phyloP scores from a whole-genome alignment of 2,113 vertebrate genomes.

The Leucosticte australis region DNA sequence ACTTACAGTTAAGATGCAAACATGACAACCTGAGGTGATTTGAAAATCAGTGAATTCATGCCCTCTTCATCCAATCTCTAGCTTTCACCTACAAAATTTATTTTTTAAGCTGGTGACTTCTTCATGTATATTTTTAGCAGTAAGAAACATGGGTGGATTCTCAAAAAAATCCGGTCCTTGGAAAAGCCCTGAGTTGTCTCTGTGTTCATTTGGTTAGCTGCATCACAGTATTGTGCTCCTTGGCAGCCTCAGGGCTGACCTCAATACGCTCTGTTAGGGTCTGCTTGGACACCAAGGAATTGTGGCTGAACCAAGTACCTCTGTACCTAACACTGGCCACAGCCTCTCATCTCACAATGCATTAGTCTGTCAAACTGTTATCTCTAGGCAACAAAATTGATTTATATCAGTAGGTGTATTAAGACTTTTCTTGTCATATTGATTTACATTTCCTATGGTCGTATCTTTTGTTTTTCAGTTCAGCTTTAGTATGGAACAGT shows the following conservation, averaged over 20 bases:
- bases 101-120: neutral
- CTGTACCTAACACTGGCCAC: neutral
- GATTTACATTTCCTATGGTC: neutral
- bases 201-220: neutral
- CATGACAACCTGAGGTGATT: neutral
- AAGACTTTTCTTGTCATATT: neutral
- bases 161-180: neutral
- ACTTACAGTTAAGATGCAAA: neutral
- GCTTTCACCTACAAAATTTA: neutral
- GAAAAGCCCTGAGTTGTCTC: neutral
- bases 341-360: neutral
- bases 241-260: neutral
- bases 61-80: neutral
- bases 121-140: neutral
- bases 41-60: neutral
- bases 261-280: fast-evolving
- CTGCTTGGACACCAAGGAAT: neutral
- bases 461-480: neutral
- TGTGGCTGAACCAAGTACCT: neutral
- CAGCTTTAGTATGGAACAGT: neutral
- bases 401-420: neutral
- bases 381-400: neutral
- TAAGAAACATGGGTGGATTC: neutral
- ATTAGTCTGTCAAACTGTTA: neutral
- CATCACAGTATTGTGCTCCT: neutral